These are phyloP conservation scores for Geophilus truncorum DNA, from an alignment of 2,888 invertebrate species.

Conservation along the genomic window DNA sequence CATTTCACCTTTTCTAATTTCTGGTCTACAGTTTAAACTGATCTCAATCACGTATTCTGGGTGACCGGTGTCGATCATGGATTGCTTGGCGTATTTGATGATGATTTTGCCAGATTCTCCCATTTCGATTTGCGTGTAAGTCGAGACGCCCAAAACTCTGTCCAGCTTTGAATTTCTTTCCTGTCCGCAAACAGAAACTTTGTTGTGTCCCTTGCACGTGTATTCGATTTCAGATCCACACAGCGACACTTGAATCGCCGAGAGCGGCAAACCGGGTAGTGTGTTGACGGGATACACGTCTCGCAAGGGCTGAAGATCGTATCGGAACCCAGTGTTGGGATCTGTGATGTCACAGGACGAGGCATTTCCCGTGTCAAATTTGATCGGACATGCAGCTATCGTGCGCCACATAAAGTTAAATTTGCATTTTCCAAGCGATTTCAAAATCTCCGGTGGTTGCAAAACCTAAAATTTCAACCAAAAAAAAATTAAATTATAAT, in stretches of 20 bases:
- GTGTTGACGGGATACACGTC: neutral
- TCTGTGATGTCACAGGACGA: neutral
- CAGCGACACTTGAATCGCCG: neutral
- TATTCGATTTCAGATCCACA: neutral
- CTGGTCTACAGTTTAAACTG: neutral
- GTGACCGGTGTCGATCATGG: neutral
- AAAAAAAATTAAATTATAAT: neutral
- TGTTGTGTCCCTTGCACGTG: neutral
- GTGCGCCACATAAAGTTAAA: conserved; percentile 31
- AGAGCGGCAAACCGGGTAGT: neutral
- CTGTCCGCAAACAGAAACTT: neutral
- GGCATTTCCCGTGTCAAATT: neutral
- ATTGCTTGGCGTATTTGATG: neutral
- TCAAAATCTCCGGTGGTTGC: neutral
- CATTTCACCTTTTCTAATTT: neutral
- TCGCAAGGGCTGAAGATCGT: neutral
- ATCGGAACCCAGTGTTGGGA: neutral
- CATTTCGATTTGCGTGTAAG: neutral
- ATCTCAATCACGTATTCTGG: neutral
- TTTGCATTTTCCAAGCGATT: neutral
- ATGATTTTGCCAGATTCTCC: neutral
- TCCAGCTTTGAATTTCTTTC: neutral
- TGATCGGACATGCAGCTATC: conserved; percentile 30
- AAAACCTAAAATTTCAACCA: neutral
- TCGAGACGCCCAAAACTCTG: neutral